Percentiles rank a stretch among this genome's conserved stretches.
Evolutionary conservation across 2,888 invertebrate genomes (phyloP).

Genomic region (Auanema freiburgensis): DNA sequence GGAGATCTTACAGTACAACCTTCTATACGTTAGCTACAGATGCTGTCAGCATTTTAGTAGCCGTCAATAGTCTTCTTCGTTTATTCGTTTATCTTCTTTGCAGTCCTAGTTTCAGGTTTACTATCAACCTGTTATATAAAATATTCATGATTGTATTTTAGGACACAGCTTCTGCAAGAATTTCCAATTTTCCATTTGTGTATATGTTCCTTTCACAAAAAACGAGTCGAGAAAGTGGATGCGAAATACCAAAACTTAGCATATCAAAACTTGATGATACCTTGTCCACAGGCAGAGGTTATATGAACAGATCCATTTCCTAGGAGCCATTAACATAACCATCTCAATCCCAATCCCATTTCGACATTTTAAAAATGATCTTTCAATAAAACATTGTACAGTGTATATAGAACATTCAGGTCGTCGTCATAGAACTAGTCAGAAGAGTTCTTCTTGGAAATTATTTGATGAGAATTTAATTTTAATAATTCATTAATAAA

Average conservation of each 20-base stretch:
- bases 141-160: constrained; percentile 9
- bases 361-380: too few species aligned
- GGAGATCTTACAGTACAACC: constrained; percentile 48
- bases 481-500: too few species aligned
- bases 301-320: too few species aligned
- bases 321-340: too few species aligned
- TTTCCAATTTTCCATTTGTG: constrained; percentile 23
- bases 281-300: constrained; percentile 9
- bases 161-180: constrained; percentile 34
- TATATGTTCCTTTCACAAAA: not conserved
- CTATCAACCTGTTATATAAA: not conserved
- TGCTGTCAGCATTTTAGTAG: constrained; percentile 49
- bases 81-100: constrained; percentile 54
- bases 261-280: constrained; percentile 42
- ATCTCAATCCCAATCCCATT: too few species aligned
- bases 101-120: constrained; percentile 47
- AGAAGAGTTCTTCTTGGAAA: too few species aligned
- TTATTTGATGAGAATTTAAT: too few species aligned
- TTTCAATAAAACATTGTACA: too few species aligned
- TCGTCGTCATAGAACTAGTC: too few species aligned
- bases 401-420: too few species aligned
- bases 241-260: constrained; percentile 21
- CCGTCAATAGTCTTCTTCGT: constrained; percentile 48
- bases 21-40: constrained; percentile 57
- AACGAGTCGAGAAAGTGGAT: constrained; percentile 4